A percentile compares a stretch with the other conserved stretches of the same genome.
phyloP scores from a whole-genome alignment of 2,888 invertebrate genomes.

The Agrotis puta region DNA sequence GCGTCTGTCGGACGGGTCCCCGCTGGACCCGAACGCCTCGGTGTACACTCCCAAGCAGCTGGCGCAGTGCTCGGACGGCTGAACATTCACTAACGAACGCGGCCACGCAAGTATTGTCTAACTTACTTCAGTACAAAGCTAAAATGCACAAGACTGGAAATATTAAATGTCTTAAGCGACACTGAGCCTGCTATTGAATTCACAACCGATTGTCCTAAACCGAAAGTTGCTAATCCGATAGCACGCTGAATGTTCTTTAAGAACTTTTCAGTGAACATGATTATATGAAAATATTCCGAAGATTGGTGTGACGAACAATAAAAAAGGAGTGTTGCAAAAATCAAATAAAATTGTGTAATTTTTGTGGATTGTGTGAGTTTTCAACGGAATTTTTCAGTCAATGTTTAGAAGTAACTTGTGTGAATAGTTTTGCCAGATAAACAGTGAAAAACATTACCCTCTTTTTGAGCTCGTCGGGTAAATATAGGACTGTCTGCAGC shows the following conservation, averaged over 20 bases:
- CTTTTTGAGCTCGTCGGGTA: neutral
- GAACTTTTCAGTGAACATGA: slow-evolving; percentile 24
- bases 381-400: slow-evolving; percentile 33
- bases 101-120: slow-evolving; percentile 46
- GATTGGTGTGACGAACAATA: slow-evolving; percentile 46
- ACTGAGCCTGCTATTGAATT: slow-evolving; percentile 1
- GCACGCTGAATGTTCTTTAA: neutral
- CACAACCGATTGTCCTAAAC: neutral
- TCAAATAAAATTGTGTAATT: slow-evolving; percentile 41
- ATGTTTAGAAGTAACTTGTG: slow-evolving; percentile 30
- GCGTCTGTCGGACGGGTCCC: slow-evolving; percentile 78
- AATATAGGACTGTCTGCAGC: slow-evolving; percentile 26
- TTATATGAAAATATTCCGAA: slow-evolving; percentile 46
- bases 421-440: slow-evolving; percentile 47
- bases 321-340: slow-evolving; percentile 36
- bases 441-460: slow-evolving; percentile 12
- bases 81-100: slow-evolving; percentile 53
- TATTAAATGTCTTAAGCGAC: neutral
- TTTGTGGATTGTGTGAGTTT: slow-evolving; percentile 43
- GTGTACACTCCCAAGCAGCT: slow-evolving; percentile 96
- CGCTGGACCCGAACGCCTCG: slow-evolving; percentile 97
- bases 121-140: slow-evolving; percentile 33
- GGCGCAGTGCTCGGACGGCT: slow-evolving; percentile 81
- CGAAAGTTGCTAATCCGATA: neutral
- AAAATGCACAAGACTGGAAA: neutral